Base-by-base conservation (phyloP, 2,113 vertebrate species). In the Micronisus gabar region DNA sequence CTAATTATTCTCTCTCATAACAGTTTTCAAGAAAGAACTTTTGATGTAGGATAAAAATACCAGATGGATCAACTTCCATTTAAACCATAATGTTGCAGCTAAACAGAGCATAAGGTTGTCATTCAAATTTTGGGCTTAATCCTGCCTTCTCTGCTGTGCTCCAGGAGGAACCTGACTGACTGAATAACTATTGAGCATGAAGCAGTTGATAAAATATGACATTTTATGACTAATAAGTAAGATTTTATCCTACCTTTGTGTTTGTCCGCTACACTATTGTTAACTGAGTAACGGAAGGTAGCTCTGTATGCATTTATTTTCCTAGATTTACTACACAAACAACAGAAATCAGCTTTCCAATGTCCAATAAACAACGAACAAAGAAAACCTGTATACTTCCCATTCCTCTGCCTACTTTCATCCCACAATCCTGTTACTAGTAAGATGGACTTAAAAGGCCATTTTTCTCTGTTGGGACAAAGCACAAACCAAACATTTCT, bases 11-110 rank as follows among this genome's bases (percentile, higher is more conserved):
- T 88, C 40, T 81, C 68, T 83, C 59, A 48, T 63, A 91, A 92
- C 50, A 66, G 68, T 81, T 93, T 87, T 80, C 70, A 80, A 71
- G 71, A 34, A 67, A 56, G 67, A 95, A 47, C 50, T 91, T 92
- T 78, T 21, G 13, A 79, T 65, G 52, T 52, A 93, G 45, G 79
- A 90, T 73, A 75, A 92, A 95, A 93, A 93, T 80, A 95, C 71
- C 89, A 95, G 85, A 96, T 89, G 83, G 84, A 91, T 90, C 73
- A 61, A 53, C 53, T 70, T 93, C 61, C 67, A 86, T 86, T 89
- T 93, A 92, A 86, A 95, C 50, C 59, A 76, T 48, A 72, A 71
- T 5, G 59, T 7, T 92, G 85, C 73, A 95, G 70, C 68, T 95
- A 90, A 94, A 86, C n/a, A 94, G 62, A 90, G 47, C 76, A 52